A percentile compares a stretch with the other conserved stretches of the same genome.
Evolutionary conservation across 2,888 invertebrate genomes (phyloP).

Genomic region (Rambutsinella grinnellia): DNA sequence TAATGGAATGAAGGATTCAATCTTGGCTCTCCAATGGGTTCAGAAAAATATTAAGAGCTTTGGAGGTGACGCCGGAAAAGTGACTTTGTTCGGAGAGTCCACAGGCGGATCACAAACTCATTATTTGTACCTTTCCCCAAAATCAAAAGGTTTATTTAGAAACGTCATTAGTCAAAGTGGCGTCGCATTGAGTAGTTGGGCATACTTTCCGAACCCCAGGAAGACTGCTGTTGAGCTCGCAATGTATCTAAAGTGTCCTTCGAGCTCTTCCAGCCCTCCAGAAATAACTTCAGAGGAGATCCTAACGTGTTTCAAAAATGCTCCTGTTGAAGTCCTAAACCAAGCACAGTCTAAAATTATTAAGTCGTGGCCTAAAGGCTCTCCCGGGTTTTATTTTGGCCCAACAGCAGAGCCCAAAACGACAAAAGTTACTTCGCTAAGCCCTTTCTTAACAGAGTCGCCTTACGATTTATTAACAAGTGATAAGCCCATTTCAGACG

Average conservation of each 20-base stretch:
- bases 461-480: no score
- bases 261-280: neutral
- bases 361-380: no score
- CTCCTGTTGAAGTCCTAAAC: neutral
- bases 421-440: no score
- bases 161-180: slow-evolving; percentile 34
- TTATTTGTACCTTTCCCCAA: slow-evolving; percentile 15
- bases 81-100: slow-evolving; percentile 4
- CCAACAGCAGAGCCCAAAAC: no score
- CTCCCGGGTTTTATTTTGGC: no score
- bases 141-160: slow-evolving; percentile 29
- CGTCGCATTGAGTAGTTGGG: slow-evolving; percentile 17
- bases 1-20: slow-evolving; percentile 23
- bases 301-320: slow-evolving; percentile 1
- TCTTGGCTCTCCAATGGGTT: slow-evolving; percentile 15
- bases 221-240: slow-evolving; percentile 8
- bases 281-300: slow-evolving; percentile 9
- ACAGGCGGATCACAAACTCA: slow-evolving; percentile 26
- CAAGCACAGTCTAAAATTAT: no score
- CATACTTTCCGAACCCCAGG: slow-evolving; percentile 14
- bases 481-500: no score
- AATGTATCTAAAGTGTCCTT: slow-evolving; percentile 1
- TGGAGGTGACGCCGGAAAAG: no score
- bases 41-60: no score
- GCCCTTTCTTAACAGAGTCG: no score